phyloP scores from a whole-genome alignment of 2,888 invertebrate genomes.

The Lasioglossum vierecki region DNA sequence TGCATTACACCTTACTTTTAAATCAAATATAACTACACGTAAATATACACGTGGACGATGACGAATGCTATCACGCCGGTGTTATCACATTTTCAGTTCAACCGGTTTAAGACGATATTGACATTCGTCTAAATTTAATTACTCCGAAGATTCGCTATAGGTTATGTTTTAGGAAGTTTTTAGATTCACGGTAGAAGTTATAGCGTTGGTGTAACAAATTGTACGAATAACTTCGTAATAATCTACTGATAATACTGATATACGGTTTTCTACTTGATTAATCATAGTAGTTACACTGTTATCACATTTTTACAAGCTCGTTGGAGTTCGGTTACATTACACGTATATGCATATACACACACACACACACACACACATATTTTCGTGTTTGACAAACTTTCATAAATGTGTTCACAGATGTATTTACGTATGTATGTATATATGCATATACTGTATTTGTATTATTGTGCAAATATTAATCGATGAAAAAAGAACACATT shows the following conservation, averaged over 20 bases:
- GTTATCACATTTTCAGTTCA: constrained; percentile 50
- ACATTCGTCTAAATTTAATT: constrained; percentile 25
- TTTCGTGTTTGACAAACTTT: not conserved
- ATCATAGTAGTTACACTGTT: constrained; percentile 20
- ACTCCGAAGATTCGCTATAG: constrained; percentile 15
- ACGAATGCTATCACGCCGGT: constrained; percentile 14
- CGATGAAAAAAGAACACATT: not conserved
- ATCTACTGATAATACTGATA: constrained; percentile 5
- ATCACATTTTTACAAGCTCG: constrained; percentile 19
- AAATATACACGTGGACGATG: constrained; percentile 4
- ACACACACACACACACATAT: too few relatives aligned
- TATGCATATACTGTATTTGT: not conserved
- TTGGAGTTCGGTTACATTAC: not conserved
- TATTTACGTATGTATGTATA: not conserved
- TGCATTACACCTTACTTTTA: constrained; percentile 40
- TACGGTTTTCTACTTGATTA: not conserved
- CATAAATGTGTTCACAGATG: not conserved
- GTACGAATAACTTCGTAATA: not conserved
- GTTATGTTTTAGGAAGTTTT: constrained; percentile 36
- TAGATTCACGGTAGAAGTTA: constrained; percentile 9
- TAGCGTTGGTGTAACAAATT: not conserved
- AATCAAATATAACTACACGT: constrained; percentile 32
- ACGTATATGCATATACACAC: not conserved
- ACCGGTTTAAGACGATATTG: constrained; percentile 23
- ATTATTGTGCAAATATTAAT: not conserved